Percentiles rank a stretch among this genome's conserved stretches.
Conservation (phyloP, 2,113 vertebrate genomes). For the Conger conger region DNA sequence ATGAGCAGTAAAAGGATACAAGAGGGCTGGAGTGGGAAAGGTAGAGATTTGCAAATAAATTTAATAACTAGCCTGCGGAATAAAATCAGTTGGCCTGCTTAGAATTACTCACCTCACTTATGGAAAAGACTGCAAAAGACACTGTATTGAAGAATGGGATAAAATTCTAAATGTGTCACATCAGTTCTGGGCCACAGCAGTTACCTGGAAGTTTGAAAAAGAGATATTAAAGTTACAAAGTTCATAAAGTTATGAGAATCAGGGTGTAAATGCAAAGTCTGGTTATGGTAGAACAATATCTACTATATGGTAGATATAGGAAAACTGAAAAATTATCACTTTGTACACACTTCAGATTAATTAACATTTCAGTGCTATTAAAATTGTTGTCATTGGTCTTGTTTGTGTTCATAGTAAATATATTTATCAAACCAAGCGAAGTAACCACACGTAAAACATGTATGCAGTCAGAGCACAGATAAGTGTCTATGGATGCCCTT, state of each 20-base stretch:
- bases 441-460: neutral
- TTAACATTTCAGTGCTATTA: neutral
- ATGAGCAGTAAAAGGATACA: constrained; percentile 15
- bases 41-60: constrained; percentile 71
- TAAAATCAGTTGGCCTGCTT: constrained; percentile 49
- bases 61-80: constrained; percentile 67
- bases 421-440: neutral
- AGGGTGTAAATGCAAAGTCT: neutral
- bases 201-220: neutral
- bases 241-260: neutral
- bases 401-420: neutral
- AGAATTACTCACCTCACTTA: constrained; percentile 58
- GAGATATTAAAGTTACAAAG: neutral
- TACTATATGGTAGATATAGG: neutral
- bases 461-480: neutral
- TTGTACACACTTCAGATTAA: neutral
- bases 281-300: neutral
- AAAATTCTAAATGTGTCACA: neutral
- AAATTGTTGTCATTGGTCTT: neutral
- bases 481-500: too few relatives aligned
- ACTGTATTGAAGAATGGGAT: neutral
- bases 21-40: constrained; percentile 41
- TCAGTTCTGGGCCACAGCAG: neutral
- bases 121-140: constrained; percentile 23
- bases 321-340: neutral